Evolutionary conservation across 64 coral and sea anemone genomes (phyloP).

Genomic region (Montipora efflorescens): DNA sequence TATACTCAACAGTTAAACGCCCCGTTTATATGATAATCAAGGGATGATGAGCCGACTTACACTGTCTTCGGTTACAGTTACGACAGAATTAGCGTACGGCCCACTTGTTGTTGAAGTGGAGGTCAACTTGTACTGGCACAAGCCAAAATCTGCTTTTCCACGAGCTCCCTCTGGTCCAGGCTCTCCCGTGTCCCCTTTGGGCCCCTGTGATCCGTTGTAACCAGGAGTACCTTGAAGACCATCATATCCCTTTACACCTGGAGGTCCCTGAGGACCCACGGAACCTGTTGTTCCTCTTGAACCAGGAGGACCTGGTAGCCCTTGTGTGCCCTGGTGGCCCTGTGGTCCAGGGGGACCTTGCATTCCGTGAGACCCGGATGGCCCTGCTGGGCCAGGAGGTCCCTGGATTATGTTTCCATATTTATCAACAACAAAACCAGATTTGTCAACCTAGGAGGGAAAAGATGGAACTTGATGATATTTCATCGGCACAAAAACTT

Average conservation of each 20-base stretch:
- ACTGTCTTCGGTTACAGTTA: not conserved
- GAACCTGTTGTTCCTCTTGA: slow-evolving; percentile 15
- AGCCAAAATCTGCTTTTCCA: not conserved
- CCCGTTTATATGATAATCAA: not conserved
- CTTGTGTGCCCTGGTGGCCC: slow-evolving; percentile 19
- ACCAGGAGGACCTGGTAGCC: slow-evolving; percentile 41
- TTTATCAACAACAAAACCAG: not conserved
- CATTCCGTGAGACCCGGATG: slow-evolving; percentile 24
- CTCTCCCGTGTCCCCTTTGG: slow-evolving; percentile 49
- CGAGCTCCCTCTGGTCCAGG: slow-evolving; percentile 40
- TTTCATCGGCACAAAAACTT: too few species aligned
- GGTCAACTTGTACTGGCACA: not conserved
- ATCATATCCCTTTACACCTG: slow-evolving; percentile 6
- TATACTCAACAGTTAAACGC: too few species aligned
- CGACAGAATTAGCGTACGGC: not conserved
- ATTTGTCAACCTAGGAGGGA: not conserved
- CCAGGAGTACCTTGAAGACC: slow-evolving; percentile 45
- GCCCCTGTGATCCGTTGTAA: not conserved
- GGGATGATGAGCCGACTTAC: not conserved
- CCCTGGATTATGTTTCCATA: not conserved
- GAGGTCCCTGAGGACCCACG: not conserved
- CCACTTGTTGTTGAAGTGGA: slow-evolving; percentile 6
- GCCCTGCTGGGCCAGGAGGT: not conserved
- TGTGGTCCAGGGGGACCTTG: slow-evolving; percentile 19
- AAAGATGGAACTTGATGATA: not conserved